Evolutionary conservation across 2,113 vertebrate genomes (phyloP).

Genomic region (Empidonax traillii): DNA sequence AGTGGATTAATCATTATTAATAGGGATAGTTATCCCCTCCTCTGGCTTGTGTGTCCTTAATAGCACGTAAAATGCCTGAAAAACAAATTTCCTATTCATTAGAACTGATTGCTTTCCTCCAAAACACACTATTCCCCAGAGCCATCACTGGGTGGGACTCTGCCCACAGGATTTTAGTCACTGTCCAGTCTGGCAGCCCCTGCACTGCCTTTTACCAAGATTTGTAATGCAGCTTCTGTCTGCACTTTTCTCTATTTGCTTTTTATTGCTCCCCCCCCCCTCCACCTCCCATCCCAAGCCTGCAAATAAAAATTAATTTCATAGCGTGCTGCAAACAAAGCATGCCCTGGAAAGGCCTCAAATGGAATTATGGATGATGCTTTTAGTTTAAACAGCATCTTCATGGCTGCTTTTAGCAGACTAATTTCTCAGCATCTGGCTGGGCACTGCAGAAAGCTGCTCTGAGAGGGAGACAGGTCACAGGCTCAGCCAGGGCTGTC

Average conservation of each 20-base stretch:
- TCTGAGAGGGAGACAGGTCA: not conserved
- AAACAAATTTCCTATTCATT: constrained; percentile 45
- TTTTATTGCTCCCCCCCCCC: not conserved
- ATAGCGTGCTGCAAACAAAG: not conserved
- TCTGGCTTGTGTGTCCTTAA: constrained; percentile 51
- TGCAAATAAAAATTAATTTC: not conserved
- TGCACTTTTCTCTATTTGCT: not conserved
- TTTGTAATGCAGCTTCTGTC: not conserved
- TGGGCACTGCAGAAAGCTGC: not conserved
- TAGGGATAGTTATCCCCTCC: constrained; percentile 55
- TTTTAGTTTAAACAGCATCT: not conserved
- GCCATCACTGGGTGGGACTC: not conserved
- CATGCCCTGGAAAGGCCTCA: not conserved
- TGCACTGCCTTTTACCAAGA: not conserved
- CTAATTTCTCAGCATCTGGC: not conserved
- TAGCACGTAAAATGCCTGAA: constrained; percentile 54
- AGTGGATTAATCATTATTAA: constrained; percentile 70
- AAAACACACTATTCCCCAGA: constrained; percentile 21
- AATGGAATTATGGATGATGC: not conserved
- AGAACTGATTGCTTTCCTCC: constrained; percentile 47
- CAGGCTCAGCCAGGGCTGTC: not conserved
- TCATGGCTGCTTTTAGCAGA: not conserved
- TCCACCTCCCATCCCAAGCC: not conserved
- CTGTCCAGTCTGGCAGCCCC: not conserved
- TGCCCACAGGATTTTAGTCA: not conserved